Percentiles rank a stretch among this genome's conserved stretches.
phyloP scores from a whole-genome alignment of 2,888 invertebrate species.

The Atethmia centrago region DNA sequence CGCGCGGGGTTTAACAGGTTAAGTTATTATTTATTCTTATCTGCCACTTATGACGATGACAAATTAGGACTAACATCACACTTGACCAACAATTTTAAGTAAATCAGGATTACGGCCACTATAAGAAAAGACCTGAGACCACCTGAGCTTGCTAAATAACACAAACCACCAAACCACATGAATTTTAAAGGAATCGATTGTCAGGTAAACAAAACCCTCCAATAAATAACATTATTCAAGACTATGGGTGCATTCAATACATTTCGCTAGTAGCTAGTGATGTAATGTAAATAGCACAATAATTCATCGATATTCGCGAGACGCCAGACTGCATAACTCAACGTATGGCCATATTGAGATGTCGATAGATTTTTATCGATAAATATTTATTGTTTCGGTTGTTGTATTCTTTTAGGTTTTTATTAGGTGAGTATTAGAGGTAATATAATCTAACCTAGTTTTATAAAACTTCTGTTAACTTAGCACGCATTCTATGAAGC shows the following conservation, averaged over 20 bases:
- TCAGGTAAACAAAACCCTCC: constrained; percentile 53
- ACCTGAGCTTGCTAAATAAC: not conserved
- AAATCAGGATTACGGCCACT: no score
- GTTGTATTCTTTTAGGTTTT: no score
- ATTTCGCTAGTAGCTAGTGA: constrained; percentile 74
- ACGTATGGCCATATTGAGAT: constrained; percentile 60
- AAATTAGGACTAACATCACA: no score
- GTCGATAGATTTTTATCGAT: constrained; percentile 64
- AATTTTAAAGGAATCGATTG: not conserved
- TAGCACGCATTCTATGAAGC: no score
- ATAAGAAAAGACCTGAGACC: no score
- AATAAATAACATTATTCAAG: constrained; percentile 61
- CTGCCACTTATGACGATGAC: no score
- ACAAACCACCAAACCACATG: not conserved
- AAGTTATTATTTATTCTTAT: no score
- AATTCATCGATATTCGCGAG: constrained; percentile 85
- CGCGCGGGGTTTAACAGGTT: no score
- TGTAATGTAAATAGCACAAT: constrained; percentile 86
- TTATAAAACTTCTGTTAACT: no score
- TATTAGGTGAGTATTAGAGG: no score
- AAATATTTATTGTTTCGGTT: constrained; percentile 18
- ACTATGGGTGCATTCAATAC: constrained; percentile 65
- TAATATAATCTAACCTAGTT: no score
- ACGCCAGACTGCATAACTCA: constrained; percentile 85
- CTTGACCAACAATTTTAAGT: no score